Base-by-base conservation (phyloP, 1,140 invertebrate species). In the Brachionus koreanus region DNA sequence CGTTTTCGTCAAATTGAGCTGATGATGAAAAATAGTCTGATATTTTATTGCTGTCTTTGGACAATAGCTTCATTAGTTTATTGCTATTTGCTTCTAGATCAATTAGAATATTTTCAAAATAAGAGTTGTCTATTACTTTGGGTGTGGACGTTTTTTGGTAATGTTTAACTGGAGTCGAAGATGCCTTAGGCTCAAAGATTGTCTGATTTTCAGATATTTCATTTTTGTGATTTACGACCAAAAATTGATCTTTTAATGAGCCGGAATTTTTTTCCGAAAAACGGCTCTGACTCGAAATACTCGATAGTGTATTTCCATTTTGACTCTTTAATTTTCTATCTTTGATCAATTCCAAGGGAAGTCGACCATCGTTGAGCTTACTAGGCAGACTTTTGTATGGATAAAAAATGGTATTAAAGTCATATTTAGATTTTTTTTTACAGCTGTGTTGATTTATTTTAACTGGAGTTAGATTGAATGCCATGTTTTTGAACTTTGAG, bases 71-170 rank as follows among this genome's bases (percentile, higher is more conserved):
- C 19, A 35, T 25, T 12, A 46, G n/a, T 33, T 74, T 74, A 16
- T 46, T 43, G 10, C 37, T 46, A 46, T 74, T 74, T 6, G 69
- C 69, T 19, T 74, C 69, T 25, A 74, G 33, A 23, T 74, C 69
- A 13, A 74, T 74, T 25, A 74, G 42, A 5, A 74, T 74, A 74
- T 74, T 74, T n/a, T 74, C 69, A 74, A 74, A 74, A 46, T 74
- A 74, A 13, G 69, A 74, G n/a, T 46, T 74, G 42, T 74, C 42
- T 74, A 74, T 67, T 23, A 67, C 25, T 74, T 43, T 74, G 5
- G 69, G 69, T 6, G 69, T 74, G 9, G 69, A 74, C 5, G 69
- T 74, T 25, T 74, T 74, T 43, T 43, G 69, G 25, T 33, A 43
- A 9, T n/a, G 10, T 46, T 74, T 74, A 5, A 46, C 43, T 16